Conservation (phyloP, 2,797 vertebrate genomes). For the Halcyon smyrnensis region DNA sequence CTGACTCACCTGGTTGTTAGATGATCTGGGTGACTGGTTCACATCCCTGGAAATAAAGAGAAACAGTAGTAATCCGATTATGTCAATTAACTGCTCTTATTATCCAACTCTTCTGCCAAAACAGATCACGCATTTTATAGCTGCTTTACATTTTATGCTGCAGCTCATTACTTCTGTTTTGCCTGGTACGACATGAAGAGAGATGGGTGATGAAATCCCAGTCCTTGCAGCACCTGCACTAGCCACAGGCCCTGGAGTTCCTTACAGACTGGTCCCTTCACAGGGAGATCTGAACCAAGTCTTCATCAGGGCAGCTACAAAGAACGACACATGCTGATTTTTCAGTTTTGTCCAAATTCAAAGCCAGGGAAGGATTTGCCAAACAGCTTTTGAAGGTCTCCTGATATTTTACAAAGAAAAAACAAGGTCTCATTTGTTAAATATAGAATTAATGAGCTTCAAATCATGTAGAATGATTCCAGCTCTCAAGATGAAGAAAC, state of each 20-base stretch:
- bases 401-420: neutral
- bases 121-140: neutral
- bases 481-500: neutral
- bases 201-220: neutral
- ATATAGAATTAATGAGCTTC: neutral
- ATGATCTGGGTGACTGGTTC: constrained; percentile 81
- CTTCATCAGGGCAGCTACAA: neutral
- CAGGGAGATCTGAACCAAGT: neutral
- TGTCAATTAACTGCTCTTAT: neutral
- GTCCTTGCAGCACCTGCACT: neutral
- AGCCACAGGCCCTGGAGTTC: neutral
- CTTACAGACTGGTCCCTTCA: neutral
- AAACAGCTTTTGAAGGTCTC: neutral
- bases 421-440: neutral
- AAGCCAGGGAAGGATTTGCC: neutral
- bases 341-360: neutral
- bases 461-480: neutral
- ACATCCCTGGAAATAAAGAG: constrained; percentile 81
- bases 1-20: constrained; percentile 85
- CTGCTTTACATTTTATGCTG: neutral
- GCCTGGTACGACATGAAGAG: neutral
- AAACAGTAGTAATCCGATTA: neutral
- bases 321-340: neutral
- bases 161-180: neutral
- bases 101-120: neutral